Base-by-base conservation (phyloP, 2,888 invertebrate genomes). In the Leptinotarsa juncta region DNA sequence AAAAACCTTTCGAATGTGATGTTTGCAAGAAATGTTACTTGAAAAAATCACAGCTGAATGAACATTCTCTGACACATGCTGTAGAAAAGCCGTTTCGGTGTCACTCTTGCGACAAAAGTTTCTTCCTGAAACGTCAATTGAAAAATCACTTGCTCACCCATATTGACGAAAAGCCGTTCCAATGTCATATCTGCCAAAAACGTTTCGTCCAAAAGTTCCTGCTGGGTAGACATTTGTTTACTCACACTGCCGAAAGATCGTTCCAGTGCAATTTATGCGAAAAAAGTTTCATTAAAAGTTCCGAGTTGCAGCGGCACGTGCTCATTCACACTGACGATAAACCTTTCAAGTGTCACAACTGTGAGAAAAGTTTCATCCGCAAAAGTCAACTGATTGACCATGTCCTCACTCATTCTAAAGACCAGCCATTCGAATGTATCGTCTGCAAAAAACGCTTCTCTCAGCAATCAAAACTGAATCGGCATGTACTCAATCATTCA, bases 111-210 rank as follows among this genome's bases (percentile, higher is more conserved):
- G 51, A 51, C 51, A 51, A 51, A n/a, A 51, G 51, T 51, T 51
- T 51, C 51, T 15, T 51, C 2, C 51, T 4, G 3, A 51, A 51
- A n/a, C 15, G 51, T 49, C 90, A 90, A 82, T 89, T 90, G 42
- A 88, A 88, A n/a, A 86, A 87, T 55, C 87, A 87, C 75, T 86
- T 85, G 76, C 83, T 85, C 71, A 85, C 84, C 75, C 91, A 91
- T 76, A 90, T 89, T 0, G 90, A 90, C 0, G 90, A 90, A 74
- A 90, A 90, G 70, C 87, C 87, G 18, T 86, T 85, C 71, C 84
- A 84, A 66, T 87, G 90, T 76, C 89, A 90, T 79, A 88, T 90
- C 60, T 90, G 90, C 77, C 90, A 90, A 57, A 90, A 90, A 75
- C 89, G 89, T 50, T 90, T 90, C 74, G 90, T 89, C n/a, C 51